phyloP scores from a whole-genome alignment of 2,113 vertebrate genomes.

The Corythornis madagascariensis region DNA sequence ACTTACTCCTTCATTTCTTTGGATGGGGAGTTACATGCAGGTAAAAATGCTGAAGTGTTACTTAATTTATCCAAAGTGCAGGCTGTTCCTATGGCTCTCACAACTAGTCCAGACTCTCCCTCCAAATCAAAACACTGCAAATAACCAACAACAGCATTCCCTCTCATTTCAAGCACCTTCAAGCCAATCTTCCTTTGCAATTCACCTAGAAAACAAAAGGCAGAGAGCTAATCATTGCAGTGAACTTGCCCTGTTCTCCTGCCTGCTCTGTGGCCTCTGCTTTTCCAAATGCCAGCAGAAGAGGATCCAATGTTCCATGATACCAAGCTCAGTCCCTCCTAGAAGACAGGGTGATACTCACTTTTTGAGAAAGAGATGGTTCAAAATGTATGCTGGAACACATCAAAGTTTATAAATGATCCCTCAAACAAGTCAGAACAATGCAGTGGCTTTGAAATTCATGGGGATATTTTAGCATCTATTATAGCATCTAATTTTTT shows the following conservation, averaged over 20 bases:
- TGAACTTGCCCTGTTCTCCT: not conserved
- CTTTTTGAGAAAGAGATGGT: not conserved
- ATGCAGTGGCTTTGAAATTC: not conserved
- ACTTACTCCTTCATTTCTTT: conserved; percentile 99
- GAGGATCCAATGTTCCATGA: not conserved
- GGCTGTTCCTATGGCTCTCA: conserved; percentile 96
- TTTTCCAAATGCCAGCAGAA: not conserved
- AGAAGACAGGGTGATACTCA: fast-evolving
- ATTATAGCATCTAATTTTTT: not conserved
- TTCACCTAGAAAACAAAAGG: conserved; percentile 83
- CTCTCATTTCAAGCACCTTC: conserved; percentile 98
- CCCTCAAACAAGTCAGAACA: not conserved
- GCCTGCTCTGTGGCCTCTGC: not conserved
- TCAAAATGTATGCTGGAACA: not conserved
- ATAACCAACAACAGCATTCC: conserved; percentile 97
- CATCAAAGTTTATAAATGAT: fast-evolving
- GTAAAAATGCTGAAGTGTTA: conserved; percentile 81
- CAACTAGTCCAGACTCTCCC: conserved; percentile 95
- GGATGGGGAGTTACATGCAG: conserved; percentile 92
- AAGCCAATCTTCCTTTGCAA: conserved; percentile 97
- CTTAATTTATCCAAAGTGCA: conserved; percentile 97
- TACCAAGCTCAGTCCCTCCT: not conserved
- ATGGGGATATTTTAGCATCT: too few relatives aligned
- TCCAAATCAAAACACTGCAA: conserved; percentile 98
- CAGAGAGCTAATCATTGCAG: not conserved